Conservation (phyloP, 2,888 invertebrate species). For the Malthinus seriepunctatus region DNA sequence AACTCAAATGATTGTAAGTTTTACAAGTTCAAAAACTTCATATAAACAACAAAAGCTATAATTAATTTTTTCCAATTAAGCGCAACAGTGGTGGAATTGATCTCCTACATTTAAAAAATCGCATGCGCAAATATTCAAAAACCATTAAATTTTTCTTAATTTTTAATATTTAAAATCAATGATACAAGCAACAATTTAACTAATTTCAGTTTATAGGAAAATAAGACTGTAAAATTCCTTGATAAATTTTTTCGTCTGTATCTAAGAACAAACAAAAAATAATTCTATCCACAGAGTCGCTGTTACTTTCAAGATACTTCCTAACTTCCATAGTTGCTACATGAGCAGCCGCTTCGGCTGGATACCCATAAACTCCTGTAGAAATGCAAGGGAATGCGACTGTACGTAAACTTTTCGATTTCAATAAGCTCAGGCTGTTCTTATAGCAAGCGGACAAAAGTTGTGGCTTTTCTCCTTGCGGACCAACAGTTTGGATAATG, state of each 20-base stretch:
- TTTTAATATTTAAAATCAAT: not conserved
- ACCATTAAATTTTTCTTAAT: not conserved
- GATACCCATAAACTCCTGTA: slow-evolving; percentile 91
- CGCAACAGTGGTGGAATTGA: too few species aligned
- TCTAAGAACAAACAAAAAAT: slow-evolving; percentile 81
- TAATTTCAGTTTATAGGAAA: slow-evolving; percentile 71
- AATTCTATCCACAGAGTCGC: slow-evolving; percentile 67
- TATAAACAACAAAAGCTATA: too few species aligned
- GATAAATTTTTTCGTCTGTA: slow-evolving; percentile 73
- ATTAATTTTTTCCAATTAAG: too few species aligned
- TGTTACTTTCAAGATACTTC: slow-evolving; percentile 61
- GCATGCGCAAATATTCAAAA: too few species aligned
- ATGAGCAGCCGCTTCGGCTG: slow-evolving; percentile 75
- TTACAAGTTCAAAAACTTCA: too few species aligned
- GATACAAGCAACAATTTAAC: slow-evolving; percentile 34
- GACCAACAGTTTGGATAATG: slow-evolving; percentile 90
- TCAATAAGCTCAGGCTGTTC: slow-evolving; percentile 64
- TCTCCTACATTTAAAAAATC: too few species aligned
- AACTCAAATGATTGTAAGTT: too few species aligned
- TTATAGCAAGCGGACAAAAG: slow-evolving; percentile 72
- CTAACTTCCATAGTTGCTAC: slow-evolving; percentile 72
- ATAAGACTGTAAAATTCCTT: slow-evolving; percentile 70
- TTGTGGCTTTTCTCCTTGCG: slow-evolving; percentile 70
- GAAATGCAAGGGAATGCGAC: slow-evolving; percentile 90
- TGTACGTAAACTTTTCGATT: slow-evolving; percentile 61